These are phyloP conservation scores for Pinctada fucata DNA, from an alignment of 2,888 invertebrate species.

Conservation along the genomic window DNA sequence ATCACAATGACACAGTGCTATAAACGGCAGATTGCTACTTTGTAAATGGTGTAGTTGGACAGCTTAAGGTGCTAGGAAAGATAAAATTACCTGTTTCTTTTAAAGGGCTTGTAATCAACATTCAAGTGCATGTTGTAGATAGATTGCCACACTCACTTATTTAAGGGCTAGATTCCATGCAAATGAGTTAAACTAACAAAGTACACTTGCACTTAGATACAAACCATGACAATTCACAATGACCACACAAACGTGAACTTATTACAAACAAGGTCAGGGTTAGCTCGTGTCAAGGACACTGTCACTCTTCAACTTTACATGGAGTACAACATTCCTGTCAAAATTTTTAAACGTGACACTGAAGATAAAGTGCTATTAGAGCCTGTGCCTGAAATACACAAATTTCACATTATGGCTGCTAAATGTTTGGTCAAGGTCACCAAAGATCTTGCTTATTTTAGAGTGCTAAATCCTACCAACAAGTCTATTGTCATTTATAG, in stretches of 20 bases:
- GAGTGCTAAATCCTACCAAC: neutral
- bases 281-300: neutral
- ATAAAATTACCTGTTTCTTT: neutral
- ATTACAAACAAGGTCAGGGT: neutral
- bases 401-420: neutral
- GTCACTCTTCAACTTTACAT: neutral
- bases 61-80: neutral
- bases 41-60: constrained; percentile 1
- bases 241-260: neutral
- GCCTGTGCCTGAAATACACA: neutral
- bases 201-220: neutral
- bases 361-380: constrained; percentile 2
- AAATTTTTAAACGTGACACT: neutral
- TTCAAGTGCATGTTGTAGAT: neutral
- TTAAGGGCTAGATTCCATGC: neutral
- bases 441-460: neutral
- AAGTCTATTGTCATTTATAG: neutral
- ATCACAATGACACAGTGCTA: neutral
- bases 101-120: neutral
- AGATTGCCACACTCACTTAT: neutral
- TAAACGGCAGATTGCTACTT: neutral
- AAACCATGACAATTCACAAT: neutral
- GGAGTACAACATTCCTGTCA: neutral
- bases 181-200: neutral
- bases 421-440: neutral